phyloP scores from a whole-genome alignment of 2,888 invertebrate genomes.

The Vesta saturnalis region DNA sequence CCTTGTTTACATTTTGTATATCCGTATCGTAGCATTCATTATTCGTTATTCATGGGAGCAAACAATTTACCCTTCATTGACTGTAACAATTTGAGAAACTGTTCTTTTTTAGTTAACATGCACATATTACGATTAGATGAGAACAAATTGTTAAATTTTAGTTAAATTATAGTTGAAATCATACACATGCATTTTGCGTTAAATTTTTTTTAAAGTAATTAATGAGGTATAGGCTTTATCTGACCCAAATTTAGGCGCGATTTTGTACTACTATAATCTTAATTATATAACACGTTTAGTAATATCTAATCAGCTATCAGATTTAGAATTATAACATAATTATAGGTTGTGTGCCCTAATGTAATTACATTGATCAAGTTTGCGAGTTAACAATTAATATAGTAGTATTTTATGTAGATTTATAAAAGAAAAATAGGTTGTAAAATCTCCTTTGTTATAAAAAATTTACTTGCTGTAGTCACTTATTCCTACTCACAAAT shows the following conservation, averaged over 20 bases:
- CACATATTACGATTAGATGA: no score
- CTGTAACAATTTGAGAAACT: no score
- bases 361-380: not conserved
- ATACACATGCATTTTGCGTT: no score
- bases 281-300: not conserved
- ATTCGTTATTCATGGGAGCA: conserved; percentile 54
- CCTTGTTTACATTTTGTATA: conserved; percentile 56
- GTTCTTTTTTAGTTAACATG: not conserved
- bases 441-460: no score
- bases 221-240: not conserved
- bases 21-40: conserved; percentile 58
- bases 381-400: not conserved
- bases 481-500: no score
- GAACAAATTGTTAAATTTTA: no score
- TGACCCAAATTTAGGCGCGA: not conserved
- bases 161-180: no score
- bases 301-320: not conserved
- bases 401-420: no score
- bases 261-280: not conserved
- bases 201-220: no score
- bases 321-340: not conserved
- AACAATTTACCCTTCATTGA: conserved; percentile 21
- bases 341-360: not conserved
- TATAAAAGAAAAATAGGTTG: no score
- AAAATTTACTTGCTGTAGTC: no score